Conservation (phyloP, 2,888 invertebrate species). For the Pristionchus mayeri region DNA sequence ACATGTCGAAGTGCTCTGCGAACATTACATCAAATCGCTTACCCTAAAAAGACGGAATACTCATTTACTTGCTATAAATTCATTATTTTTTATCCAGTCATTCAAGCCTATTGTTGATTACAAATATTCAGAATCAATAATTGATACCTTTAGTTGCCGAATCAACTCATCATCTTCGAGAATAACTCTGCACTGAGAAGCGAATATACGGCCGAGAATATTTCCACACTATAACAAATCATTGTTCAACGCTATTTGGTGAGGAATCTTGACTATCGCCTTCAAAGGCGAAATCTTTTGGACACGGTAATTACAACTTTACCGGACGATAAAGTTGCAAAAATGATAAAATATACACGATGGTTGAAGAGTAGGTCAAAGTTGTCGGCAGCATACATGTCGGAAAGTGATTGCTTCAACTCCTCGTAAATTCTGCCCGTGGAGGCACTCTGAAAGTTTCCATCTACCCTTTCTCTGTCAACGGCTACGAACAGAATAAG, state of each 20-base stretch:
- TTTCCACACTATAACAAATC: too few relatives aligned
- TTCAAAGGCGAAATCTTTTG: too few relatives aligned
- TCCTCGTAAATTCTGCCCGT: background rate
- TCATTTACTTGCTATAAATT: background rate
- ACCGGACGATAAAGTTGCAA: background rate
- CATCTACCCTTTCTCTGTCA: too few relatives aligned
- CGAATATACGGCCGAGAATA: background rate
- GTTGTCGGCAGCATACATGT: background rate
- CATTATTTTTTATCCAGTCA: too few relatives aligned
- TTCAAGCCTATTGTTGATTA: background rate
- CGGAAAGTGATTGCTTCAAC: background rate
- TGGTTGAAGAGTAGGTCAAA: background rate
- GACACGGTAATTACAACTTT: background rate
- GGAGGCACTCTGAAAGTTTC: background rate
- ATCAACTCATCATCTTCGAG: background rate
- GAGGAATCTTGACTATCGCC: too few relatives aligned
- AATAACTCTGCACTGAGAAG: background rate
- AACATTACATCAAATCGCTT: background rate
- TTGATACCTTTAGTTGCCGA: background rate
- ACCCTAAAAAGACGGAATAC: background rate
- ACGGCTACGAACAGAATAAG: too few relatives aligned
- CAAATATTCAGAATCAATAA: background rate
- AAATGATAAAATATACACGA: background rate
- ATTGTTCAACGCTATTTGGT: too few relatives aligned
- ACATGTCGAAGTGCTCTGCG: slow-evolving; percentile 2